Evolutionary conservation across 1,140 invertebrate species (phyloP).

Genomic region (Ceratina japonica): DNA sequence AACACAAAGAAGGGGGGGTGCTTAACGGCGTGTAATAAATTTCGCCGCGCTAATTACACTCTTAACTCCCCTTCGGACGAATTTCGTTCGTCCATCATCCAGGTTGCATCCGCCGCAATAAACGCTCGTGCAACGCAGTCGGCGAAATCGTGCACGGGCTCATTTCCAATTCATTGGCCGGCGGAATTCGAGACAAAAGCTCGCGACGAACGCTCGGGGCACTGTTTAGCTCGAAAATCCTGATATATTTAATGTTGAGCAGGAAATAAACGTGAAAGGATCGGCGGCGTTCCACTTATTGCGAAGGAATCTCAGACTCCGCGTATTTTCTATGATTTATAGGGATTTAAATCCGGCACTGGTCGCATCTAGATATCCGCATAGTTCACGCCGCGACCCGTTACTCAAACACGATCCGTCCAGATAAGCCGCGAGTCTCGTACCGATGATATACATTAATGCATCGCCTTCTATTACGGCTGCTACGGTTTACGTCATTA

Average conservation of each 20-base stretch:
- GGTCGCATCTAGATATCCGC: background rate
- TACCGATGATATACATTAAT: constrained; percentile 54
- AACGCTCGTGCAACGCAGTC: too few species aligned
- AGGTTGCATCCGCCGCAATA: too few species aligned
- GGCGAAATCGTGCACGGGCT: too few species aligned
- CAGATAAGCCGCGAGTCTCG: constrained; percentile 14
- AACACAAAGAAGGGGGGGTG: constrained; percentile 10
- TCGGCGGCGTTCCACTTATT: background rate
- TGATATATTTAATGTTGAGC: too few species aligned
- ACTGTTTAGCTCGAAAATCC: too few species aligned
- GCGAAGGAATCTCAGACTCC: background rate
- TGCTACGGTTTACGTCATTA: constrained; percentile 53
- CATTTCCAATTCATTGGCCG: too few species aligned
- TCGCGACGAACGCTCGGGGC: too few species aligned
- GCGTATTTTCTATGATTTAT: background rate
- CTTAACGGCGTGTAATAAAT: constrained; percentile 45
- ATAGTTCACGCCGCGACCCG: constrained; percentile 17
- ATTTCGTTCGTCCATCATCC: too few species aligned
- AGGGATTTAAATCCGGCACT: background rate
- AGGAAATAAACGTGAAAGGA: too few species aligned
- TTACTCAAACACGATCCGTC: constrained; percentile 49
- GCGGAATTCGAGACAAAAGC: too few species aligned
- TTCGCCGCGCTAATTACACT: constrained; percentile 27
- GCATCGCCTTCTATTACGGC: constrained; percentile 57
- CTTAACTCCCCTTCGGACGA: background rate